A percentile compares a stretch with the other conserved stretches of the same genome.
Evolutionary conservation across 2,888 invertebrate species (phyloP).

Genomic region (Exocentrus adspersus): DNA sequence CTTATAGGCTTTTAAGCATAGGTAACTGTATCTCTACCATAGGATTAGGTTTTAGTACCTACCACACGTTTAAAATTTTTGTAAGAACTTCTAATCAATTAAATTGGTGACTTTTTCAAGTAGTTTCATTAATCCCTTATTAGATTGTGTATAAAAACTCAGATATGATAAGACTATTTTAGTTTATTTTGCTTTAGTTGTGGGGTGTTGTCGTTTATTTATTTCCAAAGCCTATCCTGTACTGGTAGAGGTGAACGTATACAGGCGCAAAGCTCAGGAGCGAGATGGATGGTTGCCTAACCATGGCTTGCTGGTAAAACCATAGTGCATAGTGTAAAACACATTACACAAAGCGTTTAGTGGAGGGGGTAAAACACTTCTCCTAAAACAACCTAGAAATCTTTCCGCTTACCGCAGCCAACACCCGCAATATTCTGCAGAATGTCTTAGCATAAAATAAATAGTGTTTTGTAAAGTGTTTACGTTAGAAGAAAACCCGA

Average conservation of each 20-base stretch:
- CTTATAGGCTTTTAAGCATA: too few species aligned
- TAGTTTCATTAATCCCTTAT: background rate
- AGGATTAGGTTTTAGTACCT: background rate
- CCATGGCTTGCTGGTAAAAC: background rate
- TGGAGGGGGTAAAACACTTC: conserved; percentile 23
- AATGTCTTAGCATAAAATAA: conserved; percentile 26
- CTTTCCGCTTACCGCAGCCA: conserved; percentile 25
- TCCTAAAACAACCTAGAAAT: conserved; percentile 29
- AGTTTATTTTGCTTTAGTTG: background rate
- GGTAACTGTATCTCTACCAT: too few species aligned
- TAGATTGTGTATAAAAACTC: too few species aligned
- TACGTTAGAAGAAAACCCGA: conserved; percentile 12
- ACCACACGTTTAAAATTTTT: background rate
- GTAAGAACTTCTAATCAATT: background rate
- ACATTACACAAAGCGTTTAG: background rate
- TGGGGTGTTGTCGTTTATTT: background rate
- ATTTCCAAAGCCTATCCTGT: conserved; percentile 16
- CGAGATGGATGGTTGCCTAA: background rate
- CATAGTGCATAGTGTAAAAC: too few species aligned
- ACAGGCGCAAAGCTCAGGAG: background rate
- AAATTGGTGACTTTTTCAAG: background rate
- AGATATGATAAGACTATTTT: background rate
- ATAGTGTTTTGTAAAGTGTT: conserved; percentile 20
- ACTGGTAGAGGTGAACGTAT: conserved; percentile 4
- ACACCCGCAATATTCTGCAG: conserved; percentile 22